A percentile compares a stretch with the other conserved stretches of the same genome.
These are phyloP conservation scores for Melanotaenia nigrans DNA, from an alignment of 2,797 vertebrate genomes.

Conservation along the genomic window DNA sequence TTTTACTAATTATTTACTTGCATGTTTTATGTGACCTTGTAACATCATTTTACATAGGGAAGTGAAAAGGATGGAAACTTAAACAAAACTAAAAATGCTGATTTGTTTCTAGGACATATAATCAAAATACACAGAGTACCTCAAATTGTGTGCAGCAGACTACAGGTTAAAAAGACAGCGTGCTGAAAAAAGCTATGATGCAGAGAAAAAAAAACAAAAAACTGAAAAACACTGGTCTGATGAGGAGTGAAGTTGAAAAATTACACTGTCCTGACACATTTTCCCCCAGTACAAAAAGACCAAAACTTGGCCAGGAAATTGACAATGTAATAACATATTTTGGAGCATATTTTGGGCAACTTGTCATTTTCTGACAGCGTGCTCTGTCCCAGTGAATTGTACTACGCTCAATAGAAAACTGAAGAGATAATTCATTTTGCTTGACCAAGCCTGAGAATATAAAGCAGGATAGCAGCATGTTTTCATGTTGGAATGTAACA, in stretches of 20 bases:
- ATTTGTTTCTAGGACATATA: background rate
- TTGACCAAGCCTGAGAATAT: constrained; percentile 32
- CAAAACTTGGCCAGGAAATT: constrained; percentile 55
- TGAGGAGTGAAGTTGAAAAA: constrained; percentile 29
- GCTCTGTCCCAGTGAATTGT: constrained; percentile 47
- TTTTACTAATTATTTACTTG: background rate
- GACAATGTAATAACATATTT: constrained; percentile 61
- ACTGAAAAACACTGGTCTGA: constrained; percentile 24
- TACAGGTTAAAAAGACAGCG: constrained; percentile 1
- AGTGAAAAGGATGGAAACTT: background rate
- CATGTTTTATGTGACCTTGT: background rate
- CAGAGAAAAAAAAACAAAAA: background rate
- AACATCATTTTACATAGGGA: background rate
- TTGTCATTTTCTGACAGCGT: constrained; percentile 57
- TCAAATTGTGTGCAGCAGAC: no score
- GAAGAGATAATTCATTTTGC: constrained; percentile 44
- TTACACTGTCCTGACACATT: constrained; percentile 37
- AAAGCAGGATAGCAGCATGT: constrained; percentile 35
- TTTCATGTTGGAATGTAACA: constrained; percentile 40
- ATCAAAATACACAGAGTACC: no score
- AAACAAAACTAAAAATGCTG: background rate
- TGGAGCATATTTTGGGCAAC: constrained; percentile 43
- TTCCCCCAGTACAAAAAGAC: constrained; percentile 37
- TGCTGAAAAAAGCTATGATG: constrained; percentile 39
- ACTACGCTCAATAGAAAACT: constrained; percentile 41